phyloP scores from a whole-genome alignment of 2,888 invertebrate species.

The Lithophane ornitopus region DNA sequence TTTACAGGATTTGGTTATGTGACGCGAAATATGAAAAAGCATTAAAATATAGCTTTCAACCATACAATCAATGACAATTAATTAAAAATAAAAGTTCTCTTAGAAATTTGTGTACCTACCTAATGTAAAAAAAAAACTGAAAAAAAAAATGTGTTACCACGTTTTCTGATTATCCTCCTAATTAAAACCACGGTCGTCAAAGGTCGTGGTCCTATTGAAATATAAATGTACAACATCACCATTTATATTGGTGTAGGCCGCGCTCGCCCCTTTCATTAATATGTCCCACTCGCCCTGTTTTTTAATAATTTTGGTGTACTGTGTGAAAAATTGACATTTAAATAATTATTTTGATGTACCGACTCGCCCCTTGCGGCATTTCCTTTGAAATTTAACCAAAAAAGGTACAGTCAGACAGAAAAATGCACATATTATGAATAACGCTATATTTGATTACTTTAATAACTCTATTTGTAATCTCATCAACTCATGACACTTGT shows the following conservation, averaged over 20 bases:
- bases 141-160: not conserved
- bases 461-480: too few species aligned
- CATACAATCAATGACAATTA: not conserved
- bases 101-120: not conserved
- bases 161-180: conserved; percentile 6
- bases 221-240: conserved; percentile 17
- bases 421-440: too few species aligned
- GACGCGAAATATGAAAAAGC: not conserved
- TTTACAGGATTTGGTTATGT: not conserved
- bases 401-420: too few species aligned
- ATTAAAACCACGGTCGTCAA: conserved; percentile 17
- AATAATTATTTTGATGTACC: too few species aligned
- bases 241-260: conserved; percentile 4
- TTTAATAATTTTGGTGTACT: too few species aligned
- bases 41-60: not conserved
- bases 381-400: too few species aligned
- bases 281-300: too few species aligned
- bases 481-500: too few species aligned
- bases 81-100: not conserved
- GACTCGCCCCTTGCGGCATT: too few species aligned
- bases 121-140: not conserved
- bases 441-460: too few species aligned
- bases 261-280: too few species aligned
- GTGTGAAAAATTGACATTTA: too few species aligned
- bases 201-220: conserved; percentile 16